These are phyloP conservation scores for Calosoma granatense DNA, from an alignment of 1,140 invertebrate genomes.

Conservation along the genomic window DNA sequence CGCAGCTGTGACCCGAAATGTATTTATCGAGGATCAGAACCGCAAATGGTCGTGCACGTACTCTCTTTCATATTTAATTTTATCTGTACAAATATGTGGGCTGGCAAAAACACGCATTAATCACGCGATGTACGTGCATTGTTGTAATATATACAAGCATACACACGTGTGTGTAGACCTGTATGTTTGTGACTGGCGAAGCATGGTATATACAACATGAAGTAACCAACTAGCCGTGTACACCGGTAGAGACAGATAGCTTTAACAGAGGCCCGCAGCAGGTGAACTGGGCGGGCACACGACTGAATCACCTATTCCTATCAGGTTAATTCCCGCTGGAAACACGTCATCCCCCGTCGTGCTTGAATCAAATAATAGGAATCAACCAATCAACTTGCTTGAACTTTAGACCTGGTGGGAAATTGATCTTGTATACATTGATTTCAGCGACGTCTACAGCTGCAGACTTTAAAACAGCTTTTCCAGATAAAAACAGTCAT, in stretches of 20 bases:
- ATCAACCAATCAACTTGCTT: too few relatives aligned
- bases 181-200: background rate
- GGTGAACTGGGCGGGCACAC: too few relatives aligned
- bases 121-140: background rate
- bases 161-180: too few relatives aligned
- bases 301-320: background rate
- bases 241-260: too few relatives aligned
- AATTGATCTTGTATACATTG: too few relatives aligned
- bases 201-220: background rate
- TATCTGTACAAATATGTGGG: background rate
- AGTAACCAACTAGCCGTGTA: background rate
- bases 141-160: too few relatives aligned
- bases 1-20: constrained; percentile 1
- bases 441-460: too few relatives aligned
- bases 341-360: background rate
- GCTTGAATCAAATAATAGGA: background rate
- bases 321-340: background rate
- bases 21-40: constrained; percentile 4
- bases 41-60: background rate
- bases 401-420: too few relatives aligned
- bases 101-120: background rate
- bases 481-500: too few relatives aligned
- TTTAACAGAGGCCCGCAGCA: too few relatives aligned
- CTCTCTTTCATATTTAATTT: constrained; percentile 3
- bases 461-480: too few relatives aligned